Evolutionary conservation across 2,888 invertebrate species (phyloP).

Genomic region (Hirtodrosophila duncani): DNA sequence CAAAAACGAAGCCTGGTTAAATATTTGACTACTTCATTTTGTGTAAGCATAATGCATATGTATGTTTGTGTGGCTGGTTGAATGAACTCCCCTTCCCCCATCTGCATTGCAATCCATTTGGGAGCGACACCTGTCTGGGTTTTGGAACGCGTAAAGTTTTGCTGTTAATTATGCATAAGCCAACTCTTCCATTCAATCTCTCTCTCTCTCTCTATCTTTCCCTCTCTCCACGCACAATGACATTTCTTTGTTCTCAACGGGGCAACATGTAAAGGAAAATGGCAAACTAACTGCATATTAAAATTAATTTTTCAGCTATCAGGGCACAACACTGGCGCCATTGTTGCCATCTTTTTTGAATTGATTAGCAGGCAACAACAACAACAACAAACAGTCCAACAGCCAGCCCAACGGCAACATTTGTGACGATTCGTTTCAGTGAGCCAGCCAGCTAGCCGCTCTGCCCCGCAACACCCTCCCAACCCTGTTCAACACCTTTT

Average conservation of each 20-base stretch:
- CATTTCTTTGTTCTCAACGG: constrained; percentile 23
- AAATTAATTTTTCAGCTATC: constrained; percentile 38
- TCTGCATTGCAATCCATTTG: no score
- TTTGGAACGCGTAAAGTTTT: no score
- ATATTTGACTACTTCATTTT: constrained; percentile 47
- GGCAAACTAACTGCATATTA: constrained; percentile 34
- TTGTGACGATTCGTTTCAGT: constrained; percentile 56
- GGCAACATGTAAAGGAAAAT: constrained; percentile 40
- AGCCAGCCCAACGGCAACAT: constrained; percentile 62
- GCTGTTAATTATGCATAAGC: constrained; percentile 50
- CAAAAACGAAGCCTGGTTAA: constrained; percentile 43
- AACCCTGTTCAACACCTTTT: constrained; percentile 11
- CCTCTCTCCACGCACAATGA: no score
- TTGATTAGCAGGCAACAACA: constrained; percentile 42
- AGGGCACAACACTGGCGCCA: constrained; percentile 24
- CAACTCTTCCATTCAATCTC: no score
- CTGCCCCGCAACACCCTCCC: constrained; percentile 7
- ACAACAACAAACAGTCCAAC: constrained; percentile 3
- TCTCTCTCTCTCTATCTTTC: no score
- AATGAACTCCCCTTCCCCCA: no score
- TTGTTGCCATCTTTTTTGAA: constrained; percentile 55
- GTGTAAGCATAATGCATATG: no score
- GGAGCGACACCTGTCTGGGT: no score
- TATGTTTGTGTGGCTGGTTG: constrained; percentile 35
- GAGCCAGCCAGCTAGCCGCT: no score